Evolutionary conservation across 2,113 vertebrate species (phyloP).

Genomic region (Petrocephalus zakoni): DNA sequence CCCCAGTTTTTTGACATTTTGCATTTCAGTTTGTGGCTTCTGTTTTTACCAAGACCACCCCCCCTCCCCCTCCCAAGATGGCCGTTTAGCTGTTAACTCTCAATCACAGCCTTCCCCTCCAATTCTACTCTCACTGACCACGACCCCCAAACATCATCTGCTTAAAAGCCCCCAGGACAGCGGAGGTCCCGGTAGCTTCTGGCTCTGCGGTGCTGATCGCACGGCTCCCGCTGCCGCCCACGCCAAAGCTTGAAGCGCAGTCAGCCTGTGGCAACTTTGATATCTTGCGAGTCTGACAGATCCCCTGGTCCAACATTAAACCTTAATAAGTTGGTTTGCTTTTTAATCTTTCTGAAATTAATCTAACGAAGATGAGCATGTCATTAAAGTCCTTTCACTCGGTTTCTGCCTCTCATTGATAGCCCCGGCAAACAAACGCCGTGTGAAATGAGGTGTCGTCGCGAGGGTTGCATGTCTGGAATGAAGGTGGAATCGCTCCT

Average conservation of each 20-base stretch:
- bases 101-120: neutral
- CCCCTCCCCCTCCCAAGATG: neutral
- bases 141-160: neutral
- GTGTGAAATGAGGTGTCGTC: neutral
- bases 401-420: neutral
- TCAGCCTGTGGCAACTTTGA: neutral
- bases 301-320: neutral
- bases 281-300: neutral
- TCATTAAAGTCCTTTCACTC: constrained; percentile 11
- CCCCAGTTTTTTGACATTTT: neutral
- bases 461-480: neutral
- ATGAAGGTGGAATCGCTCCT: neutral
- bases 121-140: neutral
- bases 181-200: neutral
- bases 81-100: neutral
- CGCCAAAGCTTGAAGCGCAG: neutral
- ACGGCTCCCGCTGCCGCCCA: neutral
- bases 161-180: neutral
- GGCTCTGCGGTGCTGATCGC: neutral
- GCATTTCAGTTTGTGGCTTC: neutral
- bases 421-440: neutral
- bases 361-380: neutral
- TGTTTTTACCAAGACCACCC: neutral
- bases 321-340: neutral
- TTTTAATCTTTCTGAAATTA: neutral